Base-by-base conservation (phyloP, 2,113 vertebrate genomes). In the Coregonus clupeaformis region DNA sequence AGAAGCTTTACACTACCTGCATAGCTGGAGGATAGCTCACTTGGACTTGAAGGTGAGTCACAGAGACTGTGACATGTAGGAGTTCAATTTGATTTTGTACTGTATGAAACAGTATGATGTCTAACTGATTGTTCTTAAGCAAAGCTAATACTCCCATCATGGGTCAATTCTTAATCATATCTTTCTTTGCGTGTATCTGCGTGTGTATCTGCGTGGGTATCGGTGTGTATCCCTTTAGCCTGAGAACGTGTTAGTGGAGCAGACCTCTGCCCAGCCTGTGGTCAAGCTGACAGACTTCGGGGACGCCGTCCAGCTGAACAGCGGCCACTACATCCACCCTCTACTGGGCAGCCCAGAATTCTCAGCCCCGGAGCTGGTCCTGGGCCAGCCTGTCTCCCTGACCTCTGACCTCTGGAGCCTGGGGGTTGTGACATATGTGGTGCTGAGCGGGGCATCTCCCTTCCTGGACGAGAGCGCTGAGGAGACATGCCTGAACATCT, bases 401-500 rank as follows among this genome's bases (percentile, higher is more conserved):
- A 94, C 92, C 86, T 97, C 96, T 55, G 97, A 99, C 91, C 90
- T 95, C 52, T 99, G 98, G 98, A 97, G 98, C 84, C 91, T 98
- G 86, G 91, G 98, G 45, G 98, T 99, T 91, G 94, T 99, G 88
- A 93, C 97, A 0, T 99, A 99, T 0, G 96, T 99, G 72, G 91
- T 99, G 80, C 95, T 99, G 70, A 99, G 98, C 18, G 98, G 98
- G 1, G 97, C 98, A 69, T 99, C 97, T 86, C 98, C 98, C 88
- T 99, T 99, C 92, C 91, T 99, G 90, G 98, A 99, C 29, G 98
- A 99, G 93, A 99, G 97, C 3, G 90, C 97, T 90, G 97, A 99
- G 87, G 97, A 99, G 94, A 99, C 98, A 57, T 99, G 98, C 92
- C 94, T 99, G 87, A 99, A 99, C 92, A 97, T 99, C 95, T 99